Evolutionary conservation across 1,140 invertebrate species (phyloP).

Genomic region (Agrypnia vestita): DNA sequence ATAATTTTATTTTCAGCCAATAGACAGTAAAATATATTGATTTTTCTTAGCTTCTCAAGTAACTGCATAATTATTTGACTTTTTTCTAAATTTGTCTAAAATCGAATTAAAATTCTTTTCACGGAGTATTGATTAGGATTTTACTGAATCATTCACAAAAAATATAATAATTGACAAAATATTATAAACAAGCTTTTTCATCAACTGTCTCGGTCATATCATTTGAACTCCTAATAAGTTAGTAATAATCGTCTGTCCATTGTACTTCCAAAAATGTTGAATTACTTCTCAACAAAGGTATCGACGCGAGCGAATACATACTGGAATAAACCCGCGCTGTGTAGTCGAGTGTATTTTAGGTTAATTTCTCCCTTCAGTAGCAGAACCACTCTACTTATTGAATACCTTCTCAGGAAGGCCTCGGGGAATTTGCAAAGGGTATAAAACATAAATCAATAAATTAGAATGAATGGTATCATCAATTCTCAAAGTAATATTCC

Average conservation of each 20-base stretch:
- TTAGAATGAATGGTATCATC: not conserved
- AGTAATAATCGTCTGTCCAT: slow-evolving; percentile 14
- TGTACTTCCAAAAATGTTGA: slow-evolving; percentile 27
- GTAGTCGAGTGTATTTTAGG: slow-evolving; percentile 24
- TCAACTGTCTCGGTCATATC: too few relatives aligned
- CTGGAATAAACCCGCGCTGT: not conserved
- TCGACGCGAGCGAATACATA: not conserved
- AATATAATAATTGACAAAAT: too few relatives aligned
- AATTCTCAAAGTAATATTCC: slow-evolving; percentile 22
- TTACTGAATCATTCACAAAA: too few relatives aligned
- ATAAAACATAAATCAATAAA: slow-evolving; percentile 25
- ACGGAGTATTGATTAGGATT: too few relatives aligned
- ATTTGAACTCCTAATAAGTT: not conserved
- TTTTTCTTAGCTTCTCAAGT: too few relatives aligned
- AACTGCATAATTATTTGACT: too few relatives aligned
- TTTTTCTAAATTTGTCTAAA: too few relatives aligned
- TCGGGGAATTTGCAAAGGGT: slow-evolving; percentile 17
- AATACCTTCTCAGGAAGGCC: slow-evolving; percentile 11
- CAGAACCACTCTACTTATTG: slow-evolving; percentile 15
- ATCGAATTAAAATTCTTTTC: too few relatives aligned
- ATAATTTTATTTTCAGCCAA: too few relatives aligned
- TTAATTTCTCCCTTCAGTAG: slow-evolving; percentile 12
- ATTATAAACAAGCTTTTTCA: too few relatives aligned
- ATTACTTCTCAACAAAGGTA: slow-evolving; percentile 19
- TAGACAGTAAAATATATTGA: too few relatives aligned